These are phyloP conservation scores for Ptilodon capucinus DNA, from an alignment of 2,888 invertebrate species.

Conservation along the genomic window DNA sequence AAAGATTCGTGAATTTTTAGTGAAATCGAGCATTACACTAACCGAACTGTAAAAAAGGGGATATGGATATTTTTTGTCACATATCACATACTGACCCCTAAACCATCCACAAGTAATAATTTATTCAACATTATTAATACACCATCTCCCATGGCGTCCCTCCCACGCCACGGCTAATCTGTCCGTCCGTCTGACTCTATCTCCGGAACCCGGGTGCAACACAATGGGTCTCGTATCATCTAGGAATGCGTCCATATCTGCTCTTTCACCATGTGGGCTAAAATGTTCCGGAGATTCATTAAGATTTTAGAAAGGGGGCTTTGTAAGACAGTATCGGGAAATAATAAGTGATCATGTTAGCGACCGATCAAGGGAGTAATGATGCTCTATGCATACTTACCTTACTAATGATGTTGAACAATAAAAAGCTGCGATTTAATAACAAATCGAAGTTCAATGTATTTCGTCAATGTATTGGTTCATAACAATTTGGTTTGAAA, in stretches of 20 bases:
- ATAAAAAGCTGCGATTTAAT: neutral
- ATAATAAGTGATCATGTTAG: neutral
- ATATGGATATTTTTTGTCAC: no score
- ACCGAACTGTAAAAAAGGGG: no score
- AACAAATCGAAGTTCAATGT: no score
- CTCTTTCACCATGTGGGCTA: conserved; percentile 32
- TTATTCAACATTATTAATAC: conserved; percentile 52
- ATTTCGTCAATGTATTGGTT: no score
- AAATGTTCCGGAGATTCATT: conserved; percentile 32
- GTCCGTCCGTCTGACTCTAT: conserved; percentile 33
- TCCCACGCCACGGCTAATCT: conserved; percentile 51
- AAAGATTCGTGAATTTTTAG: no score
- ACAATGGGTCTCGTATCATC: conserved; percentile 57
- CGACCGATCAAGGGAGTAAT: neutral
- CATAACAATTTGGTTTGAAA: no score
- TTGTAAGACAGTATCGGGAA: neutral
- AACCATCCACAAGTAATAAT: conserved; percentile 40
- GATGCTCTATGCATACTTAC: neutral
- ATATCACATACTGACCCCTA: conserved; percentile 26
- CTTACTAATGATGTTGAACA: neutral
- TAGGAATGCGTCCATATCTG: conserved; percentile 49
- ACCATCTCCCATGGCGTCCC: conserved; percentile 26
- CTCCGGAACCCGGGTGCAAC: conserved; percentile 30
- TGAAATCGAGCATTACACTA: no score
- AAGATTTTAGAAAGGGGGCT: conserved; percentile 32